Conservation (phyloP, 2,113 vertebrate genomes). For the Dicrurus megarhynchus region DNA sequence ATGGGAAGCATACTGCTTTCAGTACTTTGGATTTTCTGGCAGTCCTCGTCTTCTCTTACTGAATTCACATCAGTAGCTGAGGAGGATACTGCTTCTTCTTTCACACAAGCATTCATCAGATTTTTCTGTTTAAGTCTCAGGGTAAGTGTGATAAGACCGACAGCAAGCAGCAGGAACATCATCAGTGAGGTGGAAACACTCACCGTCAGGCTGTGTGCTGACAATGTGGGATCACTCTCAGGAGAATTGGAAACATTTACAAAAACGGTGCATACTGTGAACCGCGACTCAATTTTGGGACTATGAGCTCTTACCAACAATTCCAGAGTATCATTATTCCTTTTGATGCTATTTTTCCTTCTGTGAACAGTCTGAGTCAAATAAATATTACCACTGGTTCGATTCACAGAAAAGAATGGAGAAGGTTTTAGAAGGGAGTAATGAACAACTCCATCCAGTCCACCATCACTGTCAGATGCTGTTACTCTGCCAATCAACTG, state of each 20-base stretch:
- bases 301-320: slow-evolving; percentile 82
- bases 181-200: slow-evolving; percentile 73
- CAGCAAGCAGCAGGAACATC: slow-evolving; percentile 75
- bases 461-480: slow-evolving; percentile 86
- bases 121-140: slow-evolving; percentile 78
- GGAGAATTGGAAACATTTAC: slow-evolving; percentile 81
- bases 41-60: not conserved
- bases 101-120: not conserved
- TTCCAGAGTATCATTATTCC: slow-evolving; percentile 69
- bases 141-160: slow-evolving; percentile 73
- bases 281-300: slow-evolving; percentile 81
- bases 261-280: slow-evolving; percentile 77
- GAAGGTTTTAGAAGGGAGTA: slow-evolving; percentile 81
- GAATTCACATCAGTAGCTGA: slow-evolving; percentile 31
- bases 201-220: slow-evolving; percentile 70
- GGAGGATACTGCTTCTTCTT: slow-evolving; percentile 55
- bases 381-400: slow-evolving; percentile 82
- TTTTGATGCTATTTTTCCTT: slow-evolving; percentile 47
- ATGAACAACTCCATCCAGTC: slow-evolving; percentile 83
- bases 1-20: not conserved
- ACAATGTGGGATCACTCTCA: slow-evolving; percentile 43
- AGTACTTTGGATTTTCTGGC: slow-evolving; percentile 30
- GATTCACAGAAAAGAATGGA: slow-evolving; percentile 83
- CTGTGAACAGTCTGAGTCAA: slow-evolving; percentile 73
- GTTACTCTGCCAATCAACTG: slow-evolving; percentile 82